phyloP scores from a whole-genome alignment of 53 echinoderm and acorn worm genomes.

The Antedon mediterranea region DNA sequence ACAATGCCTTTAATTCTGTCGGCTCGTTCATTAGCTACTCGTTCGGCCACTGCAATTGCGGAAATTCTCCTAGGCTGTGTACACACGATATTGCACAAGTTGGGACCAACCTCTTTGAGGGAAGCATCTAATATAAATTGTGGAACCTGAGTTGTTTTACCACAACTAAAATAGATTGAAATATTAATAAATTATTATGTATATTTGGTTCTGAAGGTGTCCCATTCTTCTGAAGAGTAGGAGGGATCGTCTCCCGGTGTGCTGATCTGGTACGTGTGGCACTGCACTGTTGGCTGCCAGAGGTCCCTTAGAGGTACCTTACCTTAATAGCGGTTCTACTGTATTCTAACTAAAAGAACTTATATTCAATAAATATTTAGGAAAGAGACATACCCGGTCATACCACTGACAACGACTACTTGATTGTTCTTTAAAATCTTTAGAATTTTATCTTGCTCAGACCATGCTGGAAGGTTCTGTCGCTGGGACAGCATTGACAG shows the following conservation, averaged over 20 bases:
- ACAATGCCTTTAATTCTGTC: constrained; percentile 47
- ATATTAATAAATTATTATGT: background rate
- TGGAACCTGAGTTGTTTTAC: constrained; percentile 73
- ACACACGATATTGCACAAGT: constrained; percentile 53
- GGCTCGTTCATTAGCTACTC: constrained; percentile 57
- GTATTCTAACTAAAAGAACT: too few species aligned
- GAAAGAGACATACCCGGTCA: constrained; percentile 41
- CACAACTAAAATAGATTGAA: constrained; percentile 41
- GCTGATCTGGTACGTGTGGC: too few species aligned
- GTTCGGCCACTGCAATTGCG: constrained; percentile 52
- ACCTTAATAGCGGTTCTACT: too few species aligned
- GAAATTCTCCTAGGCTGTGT: constrained; percentile 70
- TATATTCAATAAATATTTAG: too few species aligned
- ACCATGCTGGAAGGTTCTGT: constrained; percentile 53
- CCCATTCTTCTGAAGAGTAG: too few species aligned
- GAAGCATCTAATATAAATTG: constrained; percentile 67
- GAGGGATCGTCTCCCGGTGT: too few species aligned
- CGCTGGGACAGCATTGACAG: constrained; percentile 34
- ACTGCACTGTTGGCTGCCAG: too few species aligned
- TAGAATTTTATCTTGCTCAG: constrained; percentile 46
- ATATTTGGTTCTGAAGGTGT: too few species aligned
- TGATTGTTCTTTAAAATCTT: constrained; percentile 33
- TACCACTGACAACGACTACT: constrained; percentile 69
- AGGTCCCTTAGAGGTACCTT: too few species aligned
- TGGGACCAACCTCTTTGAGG: constrained; percentile 12